Percentiles rank a stretch among this genome's conserved stretches.
These are phyloP conservation scores for Himantopus leucocephalus DNA, from an alignment of 2,113 vertebrate species.

Conservation along the genomic window DNA sequence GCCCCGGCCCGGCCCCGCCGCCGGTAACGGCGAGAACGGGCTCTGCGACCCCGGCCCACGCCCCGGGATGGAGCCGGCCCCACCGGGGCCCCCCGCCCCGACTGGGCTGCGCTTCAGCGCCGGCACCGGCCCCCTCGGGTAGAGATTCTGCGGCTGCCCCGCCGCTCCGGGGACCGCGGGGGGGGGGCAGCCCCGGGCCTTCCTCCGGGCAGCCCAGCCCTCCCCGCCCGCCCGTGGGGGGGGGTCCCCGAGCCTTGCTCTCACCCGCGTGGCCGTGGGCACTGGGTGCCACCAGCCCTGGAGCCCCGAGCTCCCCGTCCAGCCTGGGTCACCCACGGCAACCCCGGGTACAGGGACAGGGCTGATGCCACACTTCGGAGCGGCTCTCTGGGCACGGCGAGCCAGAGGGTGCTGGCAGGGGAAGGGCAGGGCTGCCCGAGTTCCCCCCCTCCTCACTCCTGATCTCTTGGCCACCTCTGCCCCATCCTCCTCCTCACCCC, in stretches of 20 bases:
- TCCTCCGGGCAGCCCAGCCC: not conserved
- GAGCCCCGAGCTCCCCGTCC: not conserved
- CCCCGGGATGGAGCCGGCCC: not conserved
- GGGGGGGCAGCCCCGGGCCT: not conserved
- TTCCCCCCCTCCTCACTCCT: fast-evolving
- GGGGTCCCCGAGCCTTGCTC: not conserved
- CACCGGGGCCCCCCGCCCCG: not conserved
- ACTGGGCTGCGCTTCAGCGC: not conserved
- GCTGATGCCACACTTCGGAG: not conserved
- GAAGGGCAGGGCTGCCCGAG: not conserved
- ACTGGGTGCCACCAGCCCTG: too few species aligned
- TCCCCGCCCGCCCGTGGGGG: not conserved
- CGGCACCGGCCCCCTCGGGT: not conserved
- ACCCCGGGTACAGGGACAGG: not conserved
- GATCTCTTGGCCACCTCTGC: not conserved
- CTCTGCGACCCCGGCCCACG: not conserved
- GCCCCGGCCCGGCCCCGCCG: not conserved
- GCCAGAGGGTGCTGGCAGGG: not conserved
- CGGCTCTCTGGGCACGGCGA: not conserved
- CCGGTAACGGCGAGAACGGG: not conserved
- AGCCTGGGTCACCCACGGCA: not conserved
- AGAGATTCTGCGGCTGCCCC: not conserved
- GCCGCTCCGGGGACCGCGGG: too few species aligned
- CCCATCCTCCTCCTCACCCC: not conserved
- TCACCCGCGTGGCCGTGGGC: not conserved